Base-by-base conservation (phyloP, 1,140 invertebrate species). In the Apis dorsata region DNA sequence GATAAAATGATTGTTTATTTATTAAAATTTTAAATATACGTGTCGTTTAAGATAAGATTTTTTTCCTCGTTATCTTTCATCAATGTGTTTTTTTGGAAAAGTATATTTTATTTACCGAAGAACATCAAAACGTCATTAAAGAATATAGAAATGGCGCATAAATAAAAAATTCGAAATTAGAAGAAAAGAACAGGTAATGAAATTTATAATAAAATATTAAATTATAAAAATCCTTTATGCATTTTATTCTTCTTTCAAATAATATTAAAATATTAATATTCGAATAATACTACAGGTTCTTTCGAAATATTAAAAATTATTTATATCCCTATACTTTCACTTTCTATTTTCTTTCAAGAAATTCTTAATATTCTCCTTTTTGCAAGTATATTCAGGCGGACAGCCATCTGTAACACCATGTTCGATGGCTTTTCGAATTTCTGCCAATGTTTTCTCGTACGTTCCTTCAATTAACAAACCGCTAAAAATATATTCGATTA, bases 351-450 rank as follows among this genome's bases (percentile, higher is more conserved):
- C 87, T 70, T 65, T 86, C 63, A 93, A 83, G 83, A 94, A 92
- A 83, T 92, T 92, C 74, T 92, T 90, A n/a, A 93, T 91, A 55
- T 90, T 93, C 59, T 92, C 92, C 53, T 93, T 92, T 85, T 94
- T 93, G 69, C 94, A 94, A 77, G 85, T 92, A 57, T 94, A 94
- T 21, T 93, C 88, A 0, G 92, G 88, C 11, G 93, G 92, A 83
- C 94, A 94, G 70, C 88, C 88, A 51, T 90, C 90, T 12, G 86
- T 90, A 7, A 79, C 75, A 10, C 93, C 94, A 74, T 93, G 91
- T 19, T 94, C 91, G 9, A 94, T 91, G 3, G 94, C 93, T 69
- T 93, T 93, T 80, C 90, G 91, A 13, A 94, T 84, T 74, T 94
- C 93, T 0, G 72, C 2, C 10, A 94, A 87, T 44, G 90, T 90